These are phyloP conservation scores for Chrysochloris asiatica DNA, from an alignment of 2,113 vertebrate species.

Conservation along the genomic window DNA sequence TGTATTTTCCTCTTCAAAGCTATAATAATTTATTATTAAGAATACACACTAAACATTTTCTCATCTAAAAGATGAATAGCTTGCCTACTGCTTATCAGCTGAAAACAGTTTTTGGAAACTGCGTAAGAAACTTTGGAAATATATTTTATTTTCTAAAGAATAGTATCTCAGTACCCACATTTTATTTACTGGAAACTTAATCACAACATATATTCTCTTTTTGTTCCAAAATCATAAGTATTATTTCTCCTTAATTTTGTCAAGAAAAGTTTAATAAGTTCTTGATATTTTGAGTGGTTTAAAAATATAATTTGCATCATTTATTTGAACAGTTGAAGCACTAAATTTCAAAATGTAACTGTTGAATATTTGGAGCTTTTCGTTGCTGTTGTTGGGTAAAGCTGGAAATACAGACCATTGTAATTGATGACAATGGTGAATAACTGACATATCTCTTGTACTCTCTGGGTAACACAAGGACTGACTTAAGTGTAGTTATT, in stretches of 20 bases:
- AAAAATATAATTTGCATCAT: background rate
- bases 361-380: background rate
- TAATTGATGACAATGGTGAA: background rate
- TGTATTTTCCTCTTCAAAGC: background rate
- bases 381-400: background rate
- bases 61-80: conserved; percentile 50
- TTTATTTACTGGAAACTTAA: conserved; percentile 12
- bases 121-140: conserved; percentile 27
- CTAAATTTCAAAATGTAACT: background rate
- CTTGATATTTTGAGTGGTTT: background rate
- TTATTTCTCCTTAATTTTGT: background rate
- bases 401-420: background rate
- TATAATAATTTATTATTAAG: conserved; percentile 45
- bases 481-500: background rate
- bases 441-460: background rate
- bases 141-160: conserved; percentile 36
- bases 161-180: background rate
- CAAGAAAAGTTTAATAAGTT: background rate
- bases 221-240: background rate
- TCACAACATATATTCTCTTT: background rate
- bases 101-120: conserved; percentile 40
- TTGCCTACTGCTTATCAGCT: conserved; percentile 26
- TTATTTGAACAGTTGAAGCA: background rate
- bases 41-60: conserved; percentile 45
- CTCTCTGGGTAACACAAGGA: background rate